Conservation (phyloP, 2,797 vertebrate species). For the Echeneis naucrates region DNA sequence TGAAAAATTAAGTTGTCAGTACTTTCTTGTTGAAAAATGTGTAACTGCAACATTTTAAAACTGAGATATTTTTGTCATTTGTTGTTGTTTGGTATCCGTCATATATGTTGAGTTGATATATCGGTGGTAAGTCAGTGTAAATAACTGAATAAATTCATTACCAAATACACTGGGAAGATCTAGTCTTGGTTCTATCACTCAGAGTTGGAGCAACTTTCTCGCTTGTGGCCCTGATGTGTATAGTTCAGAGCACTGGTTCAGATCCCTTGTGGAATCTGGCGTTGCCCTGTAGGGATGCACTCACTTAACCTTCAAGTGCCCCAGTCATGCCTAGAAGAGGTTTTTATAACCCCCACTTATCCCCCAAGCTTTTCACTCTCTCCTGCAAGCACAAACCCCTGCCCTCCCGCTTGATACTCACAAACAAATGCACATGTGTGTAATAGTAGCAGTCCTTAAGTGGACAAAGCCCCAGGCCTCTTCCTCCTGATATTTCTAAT, state of each 20-base stretch:
- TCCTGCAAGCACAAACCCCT: slow-evolving; percentile 17
- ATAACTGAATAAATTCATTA: not conserved
- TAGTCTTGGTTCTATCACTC: not conserved
- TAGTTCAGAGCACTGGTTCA: slow-evolving; percentile 49
- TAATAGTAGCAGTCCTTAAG: slow-evolving; percentile 57
- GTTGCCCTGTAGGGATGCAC: slow-evolving; percentile 54
- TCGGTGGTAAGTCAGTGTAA: not conserved
- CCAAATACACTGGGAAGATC: not conserved
- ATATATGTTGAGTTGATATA: not conserved
- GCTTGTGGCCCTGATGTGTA: slow-evolving; percentile 35
- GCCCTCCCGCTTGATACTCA: not conserved
- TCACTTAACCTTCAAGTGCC: slow-evolving; percentile 77
- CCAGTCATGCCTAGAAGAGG: slow-evolving; percentile 58
- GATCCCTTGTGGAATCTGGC: slow-evolving; percentile 58
- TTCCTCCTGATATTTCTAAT: slow-evolving; percentile 63
- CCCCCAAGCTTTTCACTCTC: slow-evolving; percentile 2
- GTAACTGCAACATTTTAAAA: not conserved
- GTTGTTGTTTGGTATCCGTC: not conserved
- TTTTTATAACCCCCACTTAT: slow-evolving; percentile 46
- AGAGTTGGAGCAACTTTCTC: slow-evolving; percentile 2
- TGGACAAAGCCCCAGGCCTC: slow-evolving; percentile 66
- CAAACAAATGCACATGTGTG: slow-evolving; percentile 45
- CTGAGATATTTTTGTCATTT: not conserved
- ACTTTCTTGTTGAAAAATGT: not conserved
- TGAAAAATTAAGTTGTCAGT: not conserved